These are phyloP conservation scores for Cyanoderma ruficeps DNA, from an alignment of 2,113 vertebrate species.

Conservation along the genomic window DNA sequence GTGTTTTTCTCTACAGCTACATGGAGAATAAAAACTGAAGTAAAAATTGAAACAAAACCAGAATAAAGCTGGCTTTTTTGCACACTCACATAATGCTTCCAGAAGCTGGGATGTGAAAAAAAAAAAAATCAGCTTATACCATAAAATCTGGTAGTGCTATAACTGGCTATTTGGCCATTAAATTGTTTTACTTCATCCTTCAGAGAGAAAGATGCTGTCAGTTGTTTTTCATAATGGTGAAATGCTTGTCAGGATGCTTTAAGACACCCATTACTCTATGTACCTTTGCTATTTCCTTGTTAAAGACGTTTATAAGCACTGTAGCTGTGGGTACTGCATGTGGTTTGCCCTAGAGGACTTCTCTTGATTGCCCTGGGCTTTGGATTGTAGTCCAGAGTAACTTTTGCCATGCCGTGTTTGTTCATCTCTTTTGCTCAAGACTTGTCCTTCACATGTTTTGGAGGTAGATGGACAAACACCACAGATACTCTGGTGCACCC, in stretches of 20 bases:
- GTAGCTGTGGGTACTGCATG: not conserved
- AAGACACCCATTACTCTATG: not conserved
- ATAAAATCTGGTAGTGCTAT: not conserved
- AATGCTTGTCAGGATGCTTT: not conserved
- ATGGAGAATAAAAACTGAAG: not conserved
- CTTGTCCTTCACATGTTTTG: not conserved
- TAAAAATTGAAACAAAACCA: not conserved
- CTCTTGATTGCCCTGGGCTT: not conserved
- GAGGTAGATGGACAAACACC: not conserved
- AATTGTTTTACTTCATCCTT: not conserved
- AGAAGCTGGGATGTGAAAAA: not conserved
- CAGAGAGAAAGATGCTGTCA: not conserved
- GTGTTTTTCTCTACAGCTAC: not conserved
- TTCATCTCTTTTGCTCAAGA: not conserved
- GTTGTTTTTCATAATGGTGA: not conserved
- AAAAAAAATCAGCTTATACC: not conserved
- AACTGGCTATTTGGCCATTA: not conserved
- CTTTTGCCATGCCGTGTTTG: not conserved
- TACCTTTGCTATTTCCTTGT: not conserved
- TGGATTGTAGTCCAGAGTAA: not conserved
- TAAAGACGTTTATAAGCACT: not conserved
- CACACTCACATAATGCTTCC: not conserved
- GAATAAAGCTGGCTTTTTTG: not conserved
- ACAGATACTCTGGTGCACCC: not conserved
- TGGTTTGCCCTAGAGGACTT: not conserved